Base-by-base conservation (phyloP, 2,888 invertebrate genomes). In the Volucella bombylans region DNA sequence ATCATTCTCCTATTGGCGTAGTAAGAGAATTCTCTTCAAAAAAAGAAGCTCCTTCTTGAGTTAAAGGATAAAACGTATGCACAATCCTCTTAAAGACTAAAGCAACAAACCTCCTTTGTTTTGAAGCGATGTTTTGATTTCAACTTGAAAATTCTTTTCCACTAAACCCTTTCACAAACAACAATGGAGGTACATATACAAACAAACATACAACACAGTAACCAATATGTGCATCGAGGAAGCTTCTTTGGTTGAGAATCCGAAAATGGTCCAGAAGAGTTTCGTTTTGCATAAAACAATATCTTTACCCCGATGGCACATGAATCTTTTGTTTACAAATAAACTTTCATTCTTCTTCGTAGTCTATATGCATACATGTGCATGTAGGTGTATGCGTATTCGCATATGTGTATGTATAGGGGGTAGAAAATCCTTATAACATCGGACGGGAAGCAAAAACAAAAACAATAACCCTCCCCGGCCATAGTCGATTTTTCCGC, bases 401-500 rank as follows among this genome's bases (percentile, higher is more conserved):
- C 31, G 6, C 31, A 31, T 31, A 23, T 23, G 2, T 31, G 18
- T 45, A 45, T 52, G 62, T 3, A 52, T 8, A 50, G 14, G 62
- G n/a, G 41, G 18, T 39, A 9, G 68, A 50, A 65, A 68, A 47
- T 81, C 67, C 76, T 77, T 72, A 62, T 59, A 67, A 55, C 23
- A 47, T n/a, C 50, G 9, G 18, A 54, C 23, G 18, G 18, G 52
- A 54, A 8, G 45, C 57, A 76, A 81, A 83, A 81, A 76, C 76
- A 76, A 81, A 83, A 81, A 76, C 76, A 85, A 81, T 81, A 85
- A 85, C 68, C 76, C 85, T 81, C 68, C n/a, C 61, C 68, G 85
- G 81, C 67, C 50, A 72, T 54, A 85, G 72, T 85, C 72, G 72
- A 85, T 85, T 81, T 31, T 81, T 81, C 85, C 72, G 76, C 80